phyloP scores from a whole-genome alignment of 2,888 invertebrate genomes.

The Camponotus fellah region DNA sequence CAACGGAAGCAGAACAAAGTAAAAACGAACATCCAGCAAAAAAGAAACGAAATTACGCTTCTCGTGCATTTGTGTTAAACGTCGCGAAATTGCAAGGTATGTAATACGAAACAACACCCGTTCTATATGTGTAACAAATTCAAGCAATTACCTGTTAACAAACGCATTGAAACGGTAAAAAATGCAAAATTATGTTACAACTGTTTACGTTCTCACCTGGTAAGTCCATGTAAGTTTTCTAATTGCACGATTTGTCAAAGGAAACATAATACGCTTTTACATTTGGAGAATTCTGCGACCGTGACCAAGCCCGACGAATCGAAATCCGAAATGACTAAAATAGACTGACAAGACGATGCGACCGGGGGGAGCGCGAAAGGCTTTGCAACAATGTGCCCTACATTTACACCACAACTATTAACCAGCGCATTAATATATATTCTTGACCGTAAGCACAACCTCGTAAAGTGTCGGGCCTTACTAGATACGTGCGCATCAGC shows the following conservation, averaged over 20 bases:
- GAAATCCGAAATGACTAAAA: fast-evolving
- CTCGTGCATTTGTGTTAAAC: not conserved
- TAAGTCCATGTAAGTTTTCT: constrained; percentile 31
- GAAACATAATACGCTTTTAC: constrained; percentile 52
- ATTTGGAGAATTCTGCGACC: not conserved
- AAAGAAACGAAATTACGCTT: not conserved
- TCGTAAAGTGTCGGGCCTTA: not conserved
- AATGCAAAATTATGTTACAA: constrained; percentile 58
- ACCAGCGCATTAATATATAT: not conserved
- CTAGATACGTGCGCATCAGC: not conserved
- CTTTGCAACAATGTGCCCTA: not conserved
- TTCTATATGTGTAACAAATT: not conserved
- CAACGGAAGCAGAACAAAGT: not conserved
- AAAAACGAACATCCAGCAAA: not conserved
- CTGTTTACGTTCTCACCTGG: constrained; percentile 58
- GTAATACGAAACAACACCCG: not conserved
- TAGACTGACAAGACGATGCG: not conserved
- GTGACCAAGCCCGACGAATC: not conserved
- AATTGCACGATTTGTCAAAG: constrained; percentile 59
- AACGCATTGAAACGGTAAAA: constrained; percentile 15
- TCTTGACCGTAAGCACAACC: not conserved
- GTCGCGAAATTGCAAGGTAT: not conserved
- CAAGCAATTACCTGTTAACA: not conserved
- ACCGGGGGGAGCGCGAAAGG: not conserved
- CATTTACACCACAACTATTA: not conserved